Conservation (phyloP, 2,113 vertebrate species). For the Polyodon spathula region DNA sequence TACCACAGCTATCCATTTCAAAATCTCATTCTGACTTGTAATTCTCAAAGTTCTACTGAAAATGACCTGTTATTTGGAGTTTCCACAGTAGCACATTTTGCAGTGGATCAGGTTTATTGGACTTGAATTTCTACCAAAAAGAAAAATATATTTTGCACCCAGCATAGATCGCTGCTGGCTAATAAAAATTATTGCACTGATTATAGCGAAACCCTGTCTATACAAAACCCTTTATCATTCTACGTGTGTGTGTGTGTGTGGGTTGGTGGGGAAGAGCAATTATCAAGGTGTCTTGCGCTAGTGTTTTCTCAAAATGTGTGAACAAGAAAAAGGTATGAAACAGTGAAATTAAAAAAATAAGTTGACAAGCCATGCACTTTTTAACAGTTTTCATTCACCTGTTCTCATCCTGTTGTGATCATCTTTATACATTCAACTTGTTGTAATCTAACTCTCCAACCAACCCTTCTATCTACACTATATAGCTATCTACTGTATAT, state of each 20-base stretch:
- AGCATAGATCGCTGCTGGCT: background rate
- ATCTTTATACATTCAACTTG: too few species aligned
- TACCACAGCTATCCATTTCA: too few species aligned
- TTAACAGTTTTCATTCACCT: background rate
- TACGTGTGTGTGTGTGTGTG: background rate
- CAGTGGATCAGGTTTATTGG: background rate
- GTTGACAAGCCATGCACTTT: background rate
- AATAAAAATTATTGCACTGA: background rate
- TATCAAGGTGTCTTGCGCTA: slow-evolving; percentile 14
- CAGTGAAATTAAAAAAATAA: slow-evolving; percentile 11
- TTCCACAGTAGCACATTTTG: background rate
- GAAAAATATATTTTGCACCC: slow-evolving; percentile 4
- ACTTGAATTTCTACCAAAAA: background rate
- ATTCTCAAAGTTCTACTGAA: background rate
- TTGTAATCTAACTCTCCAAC: too few species aligned
- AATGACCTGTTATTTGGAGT: background rate
- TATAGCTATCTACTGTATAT: too few species aligned
- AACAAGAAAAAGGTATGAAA: slow-evolving; percentile 11
- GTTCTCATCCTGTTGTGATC: background rate
- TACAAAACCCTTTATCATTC: slow-evolving; percentile 10
- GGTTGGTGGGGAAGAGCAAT: background rate
- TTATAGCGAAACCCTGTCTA: slow-evolving; percentile 3
- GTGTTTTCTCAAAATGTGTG: slow-evolving; percentile 16
- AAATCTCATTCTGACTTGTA: too few species aligned
- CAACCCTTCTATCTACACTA: too few species aligned